Base-by-base conservation (phyloP, 1,140 invertebrate species). In the Campodea augens region DNA sequence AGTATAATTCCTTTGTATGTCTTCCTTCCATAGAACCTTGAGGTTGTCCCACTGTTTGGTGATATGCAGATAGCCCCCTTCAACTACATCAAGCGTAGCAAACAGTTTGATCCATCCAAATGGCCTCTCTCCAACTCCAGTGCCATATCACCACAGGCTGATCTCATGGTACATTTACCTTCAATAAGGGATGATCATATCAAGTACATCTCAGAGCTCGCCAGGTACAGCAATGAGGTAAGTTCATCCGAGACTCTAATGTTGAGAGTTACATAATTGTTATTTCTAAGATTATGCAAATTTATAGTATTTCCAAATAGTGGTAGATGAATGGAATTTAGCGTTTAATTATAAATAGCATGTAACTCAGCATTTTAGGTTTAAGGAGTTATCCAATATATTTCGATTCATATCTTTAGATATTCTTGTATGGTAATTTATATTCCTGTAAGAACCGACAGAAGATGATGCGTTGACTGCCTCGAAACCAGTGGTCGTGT, bases 61-160 rank as follows among this genome's bases (percentile, higher is more conserved):
- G 95, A 99, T 57, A 98, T 98, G 95, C 95, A 98, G 68, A 97
- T 98, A 47, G 88, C 91, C 0, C 95, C 95, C 0, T 98, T 98
- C 60, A 92, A 95, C 60, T 98, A 98, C 57, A 91, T 99, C 37
- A 93, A 90, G 63, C 71, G 88, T 39, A 91, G 85, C 43, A 88
- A 89, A 54, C 86, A 95, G 59, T 98, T 90, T 62, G 95, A 98
- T 58, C 67, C 85, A 0, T 71, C 72, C 4, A 83, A 81, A 58
- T 99, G 95, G 95, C 92, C 92, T 3, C 59, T 93, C 24, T 89
- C 78, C 1, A 77, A 81, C 56, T 81, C 78, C 4, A 72, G 74
- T 53, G 76, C 72, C 44, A 74, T 78, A 32, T 88, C 86, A 47
- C 87, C 88, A 0, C 93, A 98, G 64, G 87, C 92, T 0, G 91